A percentile compares a stretch with the other conserved stretches of the same genome.
Conservation (phyloP, 2,797 vertebrate species). For the Anniella stebbinsi region DNA sequence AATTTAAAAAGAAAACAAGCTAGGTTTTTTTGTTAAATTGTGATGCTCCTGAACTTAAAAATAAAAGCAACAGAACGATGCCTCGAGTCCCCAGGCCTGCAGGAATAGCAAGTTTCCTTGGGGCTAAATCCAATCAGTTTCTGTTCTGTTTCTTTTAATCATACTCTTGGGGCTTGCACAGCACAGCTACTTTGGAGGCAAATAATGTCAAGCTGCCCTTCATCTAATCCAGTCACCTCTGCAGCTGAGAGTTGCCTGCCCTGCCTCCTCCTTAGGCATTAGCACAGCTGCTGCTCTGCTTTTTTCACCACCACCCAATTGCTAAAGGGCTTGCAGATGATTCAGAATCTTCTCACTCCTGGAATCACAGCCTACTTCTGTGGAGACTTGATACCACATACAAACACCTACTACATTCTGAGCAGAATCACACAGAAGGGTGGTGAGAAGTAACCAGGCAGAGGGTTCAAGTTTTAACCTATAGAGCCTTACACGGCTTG, state of each 20-base stretch:
- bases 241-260: not conserved
- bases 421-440: not conserved
- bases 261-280: not conserved
- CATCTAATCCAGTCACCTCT: not conserved
- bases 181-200: not conserved
- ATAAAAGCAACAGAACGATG: not conserved
- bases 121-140: not conserved
- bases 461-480: not conserved
- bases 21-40: not conserved
- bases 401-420: not conserved
- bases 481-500: no score
- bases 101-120: not conserved
- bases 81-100: not conserved
- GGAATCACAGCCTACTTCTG: not conserved
- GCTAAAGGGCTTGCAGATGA: not conserved
- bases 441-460: not conserved
- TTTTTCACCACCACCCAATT: not conserved
- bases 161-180: not conserved
- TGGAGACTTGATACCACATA: not conserved
- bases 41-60: not conserved
- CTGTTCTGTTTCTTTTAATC: not conserved
- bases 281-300: not conserved
- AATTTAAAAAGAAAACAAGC: not conserved
- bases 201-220: not conserved
- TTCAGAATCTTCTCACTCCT: constrained; percentile 12